These are phyloP conservation scores for Tubulanus polymorphus DNA, from an alignment of 2,888 invertebrate genomes.

Conservation along the genomic window DNA sequence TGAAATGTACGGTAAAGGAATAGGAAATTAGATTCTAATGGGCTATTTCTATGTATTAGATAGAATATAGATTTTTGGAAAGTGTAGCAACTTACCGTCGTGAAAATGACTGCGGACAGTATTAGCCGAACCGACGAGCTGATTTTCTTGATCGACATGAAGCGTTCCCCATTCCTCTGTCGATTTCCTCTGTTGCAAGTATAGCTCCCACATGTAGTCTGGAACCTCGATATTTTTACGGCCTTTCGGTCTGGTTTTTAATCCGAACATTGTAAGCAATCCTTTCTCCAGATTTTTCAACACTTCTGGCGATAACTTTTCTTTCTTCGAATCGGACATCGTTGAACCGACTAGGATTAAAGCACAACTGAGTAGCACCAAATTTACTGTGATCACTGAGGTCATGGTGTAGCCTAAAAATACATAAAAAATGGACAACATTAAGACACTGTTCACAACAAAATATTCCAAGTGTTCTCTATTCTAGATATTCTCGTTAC, in stretches of 20 bases:
- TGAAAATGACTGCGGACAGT: constrained; percentile 46
- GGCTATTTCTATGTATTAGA: too few relatives aligned
- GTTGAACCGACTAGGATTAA: not conserved
- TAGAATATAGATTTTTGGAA: too few relatives aligned
- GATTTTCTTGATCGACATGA: constrained; percentile 26
- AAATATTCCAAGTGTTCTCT: too few relatives aligned
- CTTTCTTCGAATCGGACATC: not conserved
- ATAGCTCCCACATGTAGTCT: constrained; percentile 75
- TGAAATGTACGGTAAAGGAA: not conserved
- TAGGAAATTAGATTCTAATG: too few relatives aligned
- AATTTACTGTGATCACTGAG: not conserved
- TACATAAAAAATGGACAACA: not conserved
- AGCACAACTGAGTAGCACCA: not conserved
- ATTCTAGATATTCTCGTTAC: too few relatives aligned
- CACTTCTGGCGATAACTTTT: constrained; percentile 12
- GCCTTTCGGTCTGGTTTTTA: constrained; percentile 60
- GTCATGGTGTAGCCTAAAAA: constrained; percentile 2
- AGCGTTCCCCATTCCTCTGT: constrained; percentile 60
- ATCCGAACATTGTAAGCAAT: constrained; percentile 64
- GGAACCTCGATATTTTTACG: constrained; percentile 63
- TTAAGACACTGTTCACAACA: too few relatives aligned
- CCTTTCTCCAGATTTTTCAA: constrained; percentile 60
- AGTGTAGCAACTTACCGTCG: constrained; percentile 28
- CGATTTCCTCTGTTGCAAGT: constrained; percentile 65
- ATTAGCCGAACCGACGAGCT: constrained; percentile 32